These are phyloP conservation scores for Zaprionus gabonicus DNA, from an alignment of 1,140 invertebrate species.

Conservation along the genomic window DNA sequence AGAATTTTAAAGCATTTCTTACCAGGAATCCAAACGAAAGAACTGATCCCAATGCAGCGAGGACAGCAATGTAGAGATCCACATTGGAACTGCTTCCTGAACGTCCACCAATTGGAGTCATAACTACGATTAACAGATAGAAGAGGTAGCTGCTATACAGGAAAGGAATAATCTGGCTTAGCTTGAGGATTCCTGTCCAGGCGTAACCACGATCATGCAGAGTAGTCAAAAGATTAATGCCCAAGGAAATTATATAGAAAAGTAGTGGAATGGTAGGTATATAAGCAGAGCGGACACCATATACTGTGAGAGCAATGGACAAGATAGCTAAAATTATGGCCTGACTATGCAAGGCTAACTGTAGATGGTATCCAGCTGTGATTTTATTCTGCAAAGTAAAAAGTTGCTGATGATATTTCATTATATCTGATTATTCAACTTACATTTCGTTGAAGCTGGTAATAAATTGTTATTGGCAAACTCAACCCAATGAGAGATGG, in stretches of 20 bases:
- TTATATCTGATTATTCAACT: conserved; percentile 3
- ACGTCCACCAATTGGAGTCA: conserved; percentile 89
- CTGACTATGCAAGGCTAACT: conserved; percentile 62
- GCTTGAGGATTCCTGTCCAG: conserved; percentile 86
- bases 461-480: conserved; percentile 75
- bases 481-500: conserved; percentile 53
- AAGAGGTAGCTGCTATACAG: conserved; percentile 87
- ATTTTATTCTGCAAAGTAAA: conserved; percentile 45
- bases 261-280: conserved; percentile 57
- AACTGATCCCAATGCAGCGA: conserved; percentile 84
- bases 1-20: conserved; percentile 9
- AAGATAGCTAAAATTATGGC: conserved; percentile 50
- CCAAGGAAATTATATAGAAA: conserved; percentile 54
- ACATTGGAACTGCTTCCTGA: conserved; percentile 87
- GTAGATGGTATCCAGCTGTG: conserved; percentile 42
- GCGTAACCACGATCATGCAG: conserved; percentile 85
- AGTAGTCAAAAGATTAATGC: conserved; percentile 57
- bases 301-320: conserved; percentile 26
- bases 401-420: background rate
- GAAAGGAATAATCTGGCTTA: conserved; percentile 72
- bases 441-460: conserved; percentile 56
- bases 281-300: conserved; percentile 60
- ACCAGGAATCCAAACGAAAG: conserved; percentile 71
- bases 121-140: conserved; percentile 88
- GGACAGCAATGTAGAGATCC: conserved; percentile 86